phyloP scores from a whole-genome alignment of 2,888 invertebrate species.

The Perdita meconis region DNA sequence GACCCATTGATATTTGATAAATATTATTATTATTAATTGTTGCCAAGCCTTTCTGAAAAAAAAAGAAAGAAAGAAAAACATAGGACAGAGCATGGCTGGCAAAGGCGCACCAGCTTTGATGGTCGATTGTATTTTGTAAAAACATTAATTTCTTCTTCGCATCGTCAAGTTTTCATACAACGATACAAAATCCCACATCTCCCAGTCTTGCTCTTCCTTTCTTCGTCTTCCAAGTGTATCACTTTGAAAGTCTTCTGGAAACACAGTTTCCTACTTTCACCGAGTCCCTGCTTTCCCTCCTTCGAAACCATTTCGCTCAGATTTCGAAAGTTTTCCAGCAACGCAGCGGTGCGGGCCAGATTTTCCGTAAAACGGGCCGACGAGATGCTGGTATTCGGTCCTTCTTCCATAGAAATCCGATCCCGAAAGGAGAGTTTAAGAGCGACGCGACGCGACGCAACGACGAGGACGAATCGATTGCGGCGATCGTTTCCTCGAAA shows the following conservation, averaged over 20 bases:
- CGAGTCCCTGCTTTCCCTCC: background rate
- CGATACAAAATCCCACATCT: constrained; percentile 18
- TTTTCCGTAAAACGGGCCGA: constrained; percentile 56
- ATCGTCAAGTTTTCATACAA: constrained; percentile 32
- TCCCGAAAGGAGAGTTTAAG: constrained; percentile 15
- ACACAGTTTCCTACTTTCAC: constrained; percentile 37
- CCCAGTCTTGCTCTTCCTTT: background rate
- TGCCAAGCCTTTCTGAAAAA: too few relatives aligned
- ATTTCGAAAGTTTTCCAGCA: constrained; percentile 55
- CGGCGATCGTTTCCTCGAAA: background rate
- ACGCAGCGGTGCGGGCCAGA: constrained; percentile 40
- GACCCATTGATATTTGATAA: too few relatives aligned
- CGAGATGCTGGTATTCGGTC: constrained; percentile 22
- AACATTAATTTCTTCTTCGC: constrained; percentile 46
- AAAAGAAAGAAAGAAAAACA: too few relatives aligned
- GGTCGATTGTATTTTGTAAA: constrained; percentile 27
- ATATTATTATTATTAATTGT: too few relatives aligned
- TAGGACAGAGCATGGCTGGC: background rate
- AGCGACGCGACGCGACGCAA: background rate
- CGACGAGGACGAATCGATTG: constrained; percentile 37
- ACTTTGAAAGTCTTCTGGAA: constrained; percentile 33
- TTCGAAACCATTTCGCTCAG: constrained; percentile 30
- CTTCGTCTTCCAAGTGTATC: background rate
- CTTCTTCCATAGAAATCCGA: constrained; percentile 36
- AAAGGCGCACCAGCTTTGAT: background rate